phyloP scores from a whole-genome alignment of 2,888 invertebrate genomes.

The Erebia epiphron region DNA sequence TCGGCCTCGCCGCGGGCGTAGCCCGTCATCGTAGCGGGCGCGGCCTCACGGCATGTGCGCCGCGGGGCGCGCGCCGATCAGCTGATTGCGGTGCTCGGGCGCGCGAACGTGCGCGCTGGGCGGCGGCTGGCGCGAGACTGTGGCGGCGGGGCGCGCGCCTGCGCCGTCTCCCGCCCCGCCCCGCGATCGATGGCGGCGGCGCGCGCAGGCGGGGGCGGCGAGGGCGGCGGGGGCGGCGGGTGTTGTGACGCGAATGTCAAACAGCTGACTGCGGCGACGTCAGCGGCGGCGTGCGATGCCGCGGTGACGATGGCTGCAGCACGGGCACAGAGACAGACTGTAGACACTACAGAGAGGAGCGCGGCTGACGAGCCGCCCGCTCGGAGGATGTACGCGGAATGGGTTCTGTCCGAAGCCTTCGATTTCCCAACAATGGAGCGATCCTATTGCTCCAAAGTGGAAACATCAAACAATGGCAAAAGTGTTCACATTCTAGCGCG shows the following conservation, averaged over 20 bases:
- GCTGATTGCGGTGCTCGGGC: conserved; percentile 65
- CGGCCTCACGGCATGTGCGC: conserved; percentile 79
- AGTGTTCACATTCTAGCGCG: background rate
- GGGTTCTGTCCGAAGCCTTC: background rate
- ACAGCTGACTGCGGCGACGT: conserved; percentile 72
- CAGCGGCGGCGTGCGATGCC: conserved; percentile 43
- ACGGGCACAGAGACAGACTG: background rate
- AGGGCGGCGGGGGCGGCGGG: conserved; percentile 35
- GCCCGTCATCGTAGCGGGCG: conserved; percentile 78
- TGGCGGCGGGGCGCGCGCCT: conserved; percentile 51
- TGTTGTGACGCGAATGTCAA: conserved; percentile 61
- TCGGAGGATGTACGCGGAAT: background rate
- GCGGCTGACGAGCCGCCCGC: background rate
- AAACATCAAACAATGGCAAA: conserved; percentile 6
- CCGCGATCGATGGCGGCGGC: conserved; percentile 64
- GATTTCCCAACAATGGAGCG: background rate
- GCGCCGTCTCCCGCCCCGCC: conserved; percentile 51
- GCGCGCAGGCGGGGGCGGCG: conserved; percentile 49
- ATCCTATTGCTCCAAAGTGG: background rate
- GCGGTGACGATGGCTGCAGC: conserved; percentile 6
- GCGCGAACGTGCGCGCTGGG: conserved; percentile 66
- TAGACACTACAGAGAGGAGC: background rate
- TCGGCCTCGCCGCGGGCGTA: conserved; percentile 78
- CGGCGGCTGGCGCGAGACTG: conserved; percentile 68
- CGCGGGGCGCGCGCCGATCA: conserved; percentile 76